A percentile compares a stretch with the other conserved stretches of the same genome.
These are phyloP conservation scores for Drosophila lini DNA, from an alignment of 1,140 invertebrate genomes.

Conservation along the genomic window DNA sequence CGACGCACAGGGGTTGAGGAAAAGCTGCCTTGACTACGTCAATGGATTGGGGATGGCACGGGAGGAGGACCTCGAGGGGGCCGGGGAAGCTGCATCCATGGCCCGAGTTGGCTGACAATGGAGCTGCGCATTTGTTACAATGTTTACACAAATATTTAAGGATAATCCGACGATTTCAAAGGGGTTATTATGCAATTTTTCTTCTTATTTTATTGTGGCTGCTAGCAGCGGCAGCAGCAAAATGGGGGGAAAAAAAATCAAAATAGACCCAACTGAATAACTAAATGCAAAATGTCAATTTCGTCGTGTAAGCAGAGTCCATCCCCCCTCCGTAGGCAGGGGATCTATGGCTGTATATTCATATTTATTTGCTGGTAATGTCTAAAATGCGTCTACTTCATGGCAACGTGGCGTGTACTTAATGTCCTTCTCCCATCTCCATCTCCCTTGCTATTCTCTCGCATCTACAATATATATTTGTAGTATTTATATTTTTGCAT, in stretches of 20 bases:
- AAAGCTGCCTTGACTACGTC: slow-evolving; percentile 44
- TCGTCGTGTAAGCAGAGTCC: slow-evolving; percentile 71
- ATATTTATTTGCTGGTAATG: slow-evolving; percentile 73
- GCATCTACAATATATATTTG: slow-evolving; percentile 14
- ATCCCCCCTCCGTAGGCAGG: background rate
- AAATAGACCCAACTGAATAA: slow-evolving; percentile 69
- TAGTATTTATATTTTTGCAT: slow-evolving; percentile 61
- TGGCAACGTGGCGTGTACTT: slow-evolving; percentile 67
- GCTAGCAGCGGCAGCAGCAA: slow-evolving; percentile 25
- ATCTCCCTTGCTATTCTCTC: slow-evolving; percentile 8
- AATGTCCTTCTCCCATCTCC: slow-evolving; percentile 36
- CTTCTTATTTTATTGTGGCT: slow-evolving; percentile 77
- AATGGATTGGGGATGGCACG: slow-evolving; percentile 30
- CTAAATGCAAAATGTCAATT: slow-evolving; percentile 82
- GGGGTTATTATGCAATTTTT: slow-evolving; percentile 84
- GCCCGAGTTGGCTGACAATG: slow-evolving; percentile 64
- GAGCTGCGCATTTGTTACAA: slow-evolving; percentile 82
- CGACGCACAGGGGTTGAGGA: slow-evolving; percentile 9
- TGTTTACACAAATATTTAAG: slow-evolving; percentile 84
- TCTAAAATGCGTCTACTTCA: slow-evolving; percentile 66
- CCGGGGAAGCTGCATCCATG: slow-evolving; percentile 30
- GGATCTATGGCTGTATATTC: slow-evolving; percentile 22
- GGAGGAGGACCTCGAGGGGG: background rate
- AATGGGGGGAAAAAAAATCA: slow-evolving; percentile 38
- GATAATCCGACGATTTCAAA: slow-evolving; percentile 84